Evolutionary conservation across 2,888 invertebrate species (phyloP).

Genomic region (Camponotus fellah): DNA sequence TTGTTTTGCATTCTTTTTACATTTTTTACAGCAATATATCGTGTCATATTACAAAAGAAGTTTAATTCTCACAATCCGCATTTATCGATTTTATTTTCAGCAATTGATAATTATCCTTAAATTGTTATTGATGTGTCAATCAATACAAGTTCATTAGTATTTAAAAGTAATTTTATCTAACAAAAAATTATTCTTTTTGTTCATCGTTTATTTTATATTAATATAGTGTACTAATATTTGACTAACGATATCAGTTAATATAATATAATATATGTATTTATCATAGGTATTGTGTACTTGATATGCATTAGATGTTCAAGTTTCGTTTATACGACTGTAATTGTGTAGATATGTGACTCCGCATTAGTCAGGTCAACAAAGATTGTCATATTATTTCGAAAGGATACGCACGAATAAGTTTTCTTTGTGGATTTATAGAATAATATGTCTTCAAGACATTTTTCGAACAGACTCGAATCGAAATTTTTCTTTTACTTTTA

Average conservation of each 20-base stretch:
- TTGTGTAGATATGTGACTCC: background rate
- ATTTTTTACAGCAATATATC: background rate
- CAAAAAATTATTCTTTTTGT: background rate
- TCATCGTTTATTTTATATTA: too few species aligned
- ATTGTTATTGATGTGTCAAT: background rate
- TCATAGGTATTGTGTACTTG: background rate
- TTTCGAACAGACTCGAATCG: conserved; percentile 21
- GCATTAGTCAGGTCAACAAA: conserved; percentile 52
- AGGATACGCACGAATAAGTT: conserved; percentile 62
- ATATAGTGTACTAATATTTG: background rate
- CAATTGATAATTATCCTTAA: background rate
- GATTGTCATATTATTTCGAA: conserved; percentile 66
- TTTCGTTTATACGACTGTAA: background rate
- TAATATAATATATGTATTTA: background rate
- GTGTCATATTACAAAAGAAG: background rate
- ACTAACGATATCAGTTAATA: background rate
- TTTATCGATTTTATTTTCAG: conserved; percentile 8
- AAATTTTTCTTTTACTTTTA: too few species aligned
- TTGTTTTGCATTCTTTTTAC: background rate
- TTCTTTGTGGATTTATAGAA: conserved; percentile 67
- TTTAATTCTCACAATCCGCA: background rate
- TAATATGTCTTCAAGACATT: conserved; percentile 60
- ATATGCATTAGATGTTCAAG: background rate
- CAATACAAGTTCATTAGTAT: background rate
- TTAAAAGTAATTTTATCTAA: background rate